These are phyloP conservation scores for Microplitis demolitor DNA, from an alignment of 1,140 invertebrate species.

Conservation along the genomic window DNA sequence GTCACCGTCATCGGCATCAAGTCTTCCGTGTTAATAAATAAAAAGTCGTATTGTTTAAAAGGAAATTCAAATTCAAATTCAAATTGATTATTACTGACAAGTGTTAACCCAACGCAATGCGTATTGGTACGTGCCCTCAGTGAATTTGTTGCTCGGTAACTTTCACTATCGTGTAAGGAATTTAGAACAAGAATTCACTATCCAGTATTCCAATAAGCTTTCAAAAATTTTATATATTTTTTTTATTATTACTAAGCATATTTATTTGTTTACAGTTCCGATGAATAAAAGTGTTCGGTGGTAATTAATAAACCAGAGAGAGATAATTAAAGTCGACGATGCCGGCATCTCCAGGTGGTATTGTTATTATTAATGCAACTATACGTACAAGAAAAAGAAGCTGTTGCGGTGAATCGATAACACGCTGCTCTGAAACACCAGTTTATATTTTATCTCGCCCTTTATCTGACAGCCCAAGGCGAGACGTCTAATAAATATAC, in stretches of 20 bases:
- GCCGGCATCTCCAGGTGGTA: conserved; percentile 20
- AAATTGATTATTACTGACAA: too few relatives aligned
- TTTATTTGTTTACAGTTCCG: background rate
- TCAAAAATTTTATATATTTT: too few relatives aligned
- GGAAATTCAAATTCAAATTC: background rate
- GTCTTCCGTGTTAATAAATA: background rate
- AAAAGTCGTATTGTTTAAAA: background rate
- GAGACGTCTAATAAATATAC: too few relatives aligned
- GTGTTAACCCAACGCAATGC: conserved; percentile 8
- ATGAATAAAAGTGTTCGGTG: too few relatives aligned
- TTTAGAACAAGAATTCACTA: background rate
- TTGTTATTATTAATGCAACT: background rate
- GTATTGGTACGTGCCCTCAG: background rate
- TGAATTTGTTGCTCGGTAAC: conserved; percentile 18
- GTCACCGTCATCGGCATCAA: too few relatives aligned
- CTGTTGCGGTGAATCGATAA: background rate
- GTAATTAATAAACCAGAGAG: too few relatives aligned
- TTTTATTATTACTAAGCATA: too few relatives aligned
- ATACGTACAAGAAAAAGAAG: background rate
- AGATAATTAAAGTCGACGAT: background rate
- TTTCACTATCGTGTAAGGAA: conserved; percentile 15
- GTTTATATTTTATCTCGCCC: too few relatives aligned
- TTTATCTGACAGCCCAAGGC: too few relatives aligned
- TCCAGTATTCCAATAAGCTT: background rate
- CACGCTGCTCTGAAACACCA: too few relatives aligned